Conservation (phyloP, 2,888 invertebrate genomes). For the Galerucella pusilla region DNA sequence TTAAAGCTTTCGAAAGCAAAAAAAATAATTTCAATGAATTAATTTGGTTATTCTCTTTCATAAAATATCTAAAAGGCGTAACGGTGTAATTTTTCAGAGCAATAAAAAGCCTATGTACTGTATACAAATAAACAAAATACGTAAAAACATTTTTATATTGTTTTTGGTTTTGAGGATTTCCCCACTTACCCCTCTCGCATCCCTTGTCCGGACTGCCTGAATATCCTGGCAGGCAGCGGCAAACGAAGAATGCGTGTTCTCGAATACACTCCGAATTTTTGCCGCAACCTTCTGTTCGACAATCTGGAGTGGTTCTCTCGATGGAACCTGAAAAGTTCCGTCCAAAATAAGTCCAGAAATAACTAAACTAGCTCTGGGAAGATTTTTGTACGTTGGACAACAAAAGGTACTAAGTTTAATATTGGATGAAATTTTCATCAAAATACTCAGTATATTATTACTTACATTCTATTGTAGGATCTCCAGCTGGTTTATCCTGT, state of each 20-base stretch:
- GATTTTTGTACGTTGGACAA: background rate
- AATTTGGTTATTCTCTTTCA: background rate
- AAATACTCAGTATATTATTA: conserved; percentile 47
- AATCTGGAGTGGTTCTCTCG: conserved; percentile 76
- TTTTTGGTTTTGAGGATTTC: background rate
- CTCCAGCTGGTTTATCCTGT: conserved; percentile 82
- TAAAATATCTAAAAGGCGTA: conserved; percentile 8
- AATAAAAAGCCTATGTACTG: conserved; percentile 54
- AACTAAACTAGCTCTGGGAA: background rate
- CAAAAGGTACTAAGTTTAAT: too few species aligned
- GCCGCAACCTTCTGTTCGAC: conserved; percentile 86
- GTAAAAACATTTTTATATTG: conserved; percentile 18
- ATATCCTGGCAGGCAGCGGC: conserved; percentile 81
- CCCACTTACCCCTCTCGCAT: conserved; percentile 73
- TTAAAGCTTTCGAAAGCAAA: background rate
- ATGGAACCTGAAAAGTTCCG: conserved; percentile 66
- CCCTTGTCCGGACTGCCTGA: conserved; percentile 78
- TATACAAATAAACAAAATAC: conserved; percentile 52
- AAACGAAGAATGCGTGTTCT: conserved; percentile 85
- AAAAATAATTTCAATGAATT: background rate
- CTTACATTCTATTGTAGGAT: conserved; percentile 89
- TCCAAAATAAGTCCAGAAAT: background rate
- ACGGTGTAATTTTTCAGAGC: conserved; percentile 1
- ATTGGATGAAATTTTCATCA: too few species aligned
- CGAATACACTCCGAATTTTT: conserved; percentile 88